phyloP scores from a whole-genome alignment of 1,140 invertebrate genomes.

The Lordiphosa collinella region DNA sequence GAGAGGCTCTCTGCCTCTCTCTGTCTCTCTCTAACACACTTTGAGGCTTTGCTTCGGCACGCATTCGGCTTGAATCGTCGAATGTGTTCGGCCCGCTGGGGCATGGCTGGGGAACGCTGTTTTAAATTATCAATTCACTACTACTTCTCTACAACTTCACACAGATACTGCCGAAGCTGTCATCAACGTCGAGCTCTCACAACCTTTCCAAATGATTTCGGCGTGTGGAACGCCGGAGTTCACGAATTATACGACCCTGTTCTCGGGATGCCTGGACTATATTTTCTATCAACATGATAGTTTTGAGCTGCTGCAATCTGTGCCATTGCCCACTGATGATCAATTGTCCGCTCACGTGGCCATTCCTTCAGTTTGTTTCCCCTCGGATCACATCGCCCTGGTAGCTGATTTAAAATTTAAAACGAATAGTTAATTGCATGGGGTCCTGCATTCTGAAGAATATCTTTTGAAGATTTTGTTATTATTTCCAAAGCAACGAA shows the following conservation, averaged over 20 bases:
- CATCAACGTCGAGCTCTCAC: slow-evolving; percentile 82
- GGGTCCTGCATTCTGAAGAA: not conserved
- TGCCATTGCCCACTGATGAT: slow-evolving; percentile 89
- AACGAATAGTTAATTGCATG: not conserved
- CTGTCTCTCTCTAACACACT: no score
- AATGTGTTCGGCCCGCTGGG: no score
- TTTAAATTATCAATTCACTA: no score
- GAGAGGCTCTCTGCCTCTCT: no score
- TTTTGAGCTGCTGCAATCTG: slow-evolving; percentile 84
- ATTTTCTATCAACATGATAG: slow-evolving; percentile 89
- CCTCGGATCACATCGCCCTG: slow-evolving; percentile 95
- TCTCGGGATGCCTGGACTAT: slow-evolving; percentile 94
- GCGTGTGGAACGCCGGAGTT: slow-evolving; percentile 88
- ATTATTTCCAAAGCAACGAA: slow-evolving; percentile 8
- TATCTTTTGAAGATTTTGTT: not conserved
- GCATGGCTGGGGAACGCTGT: no score
- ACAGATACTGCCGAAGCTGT: slow-evolving; percentile 85
- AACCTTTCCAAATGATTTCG: slow-evolving; percentile 84
- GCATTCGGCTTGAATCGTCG: no score
- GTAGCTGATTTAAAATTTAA: slow-evolving; percentile 86
- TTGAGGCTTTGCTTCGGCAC: no score
- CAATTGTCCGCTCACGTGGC: slow-evolving; percentile 86
- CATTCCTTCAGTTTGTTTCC: slow-evolving; percentile 92
- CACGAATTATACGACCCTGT: slow-evolving; percentile 92
- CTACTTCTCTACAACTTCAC: no score